Percentiles rank a stretch among this genome's conserved stretches.
Evolutionary conservation across 2,888 invertebrate genomes (phyloP).

Genomic region (Melinaea menophilus): DNA sequence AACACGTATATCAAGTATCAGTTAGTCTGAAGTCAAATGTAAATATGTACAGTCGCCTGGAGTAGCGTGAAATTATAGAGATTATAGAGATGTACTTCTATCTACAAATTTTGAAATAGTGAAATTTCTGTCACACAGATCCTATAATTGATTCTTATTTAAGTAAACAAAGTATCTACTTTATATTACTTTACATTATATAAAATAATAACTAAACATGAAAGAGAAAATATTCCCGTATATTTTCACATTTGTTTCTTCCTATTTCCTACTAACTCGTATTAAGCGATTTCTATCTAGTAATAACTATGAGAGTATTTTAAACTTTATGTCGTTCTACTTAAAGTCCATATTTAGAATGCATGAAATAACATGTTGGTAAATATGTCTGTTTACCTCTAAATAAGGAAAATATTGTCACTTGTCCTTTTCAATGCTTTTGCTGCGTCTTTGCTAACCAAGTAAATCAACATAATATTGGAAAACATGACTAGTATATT

Average conservation of each 20-base stretch:
- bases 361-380: slow-evolving; percentile 30
- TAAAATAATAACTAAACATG: too few relatives aligned
- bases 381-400: slow-evolving; percentile 42
- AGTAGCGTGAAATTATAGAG: too few relatives aligned
- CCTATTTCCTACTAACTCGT: slow-evolving; percentile 47
- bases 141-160: too few relatives aligned
- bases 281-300: slow-evolving; percentile 37
- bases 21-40: too few relatives aligned
- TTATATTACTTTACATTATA: too few relatives aligned
- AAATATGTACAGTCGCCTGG: too few relatives aligned
- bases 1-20: too few relatives aligned
- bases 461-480: slow-evolving; percentile 1
- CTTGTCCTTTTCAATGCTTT: slow-evolving; percentile 27
- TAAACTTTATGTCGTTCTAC: slow-evolving; percentile 29
- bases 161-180: too few relatives aligned
- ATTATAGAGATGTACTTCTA: too few relatives aligned
- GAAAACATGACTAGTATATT: not conserved
- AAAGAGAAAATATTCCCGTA: slow-evolving; percentile 10
- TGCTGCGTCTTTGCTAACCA: not conserved
- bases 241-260: slow-evolving; percentile 43
- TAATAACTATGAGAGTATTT: slow-evolving; percentile 27
- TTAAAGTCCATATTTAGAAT: slow-evolving; percentile 17
- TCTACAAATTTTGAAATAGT: too few relatives aligned
- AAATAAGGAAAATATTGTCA: slow-evolving; percentile 55
- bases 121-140: too few relatives aligned